Base-by-base conservation (phyloP, 2,113 vertebrate genomes). In the Narcine bancroftii region DNA sequence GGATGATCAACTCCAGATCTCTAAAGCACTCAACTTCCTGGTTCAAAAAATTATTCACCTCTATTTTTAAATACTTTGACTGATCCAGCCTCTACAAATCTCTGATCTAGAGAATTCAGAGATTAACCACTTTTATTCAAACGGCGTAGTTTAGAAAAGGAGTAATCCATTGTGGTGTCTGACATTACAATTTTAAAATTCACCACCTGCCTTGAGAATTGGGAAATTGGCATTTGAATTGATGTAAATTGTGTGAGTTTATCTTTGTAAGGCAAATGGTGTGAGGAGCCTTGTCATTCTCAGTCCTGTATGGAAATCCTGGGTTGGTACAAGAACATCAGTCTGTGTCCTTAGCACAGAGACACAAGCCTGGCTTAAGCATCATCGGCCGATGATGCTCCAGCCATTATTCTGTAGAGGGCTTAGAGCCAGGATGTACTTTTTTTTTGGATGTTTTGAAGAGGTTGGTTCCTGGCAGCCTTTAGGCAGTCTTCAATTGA, bases 361-460 rank as follows among this genome's bases (percentile, higher is more conserved):
- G 21, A 36, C 19, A 15, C 5, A 87, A 63, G 53, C 29, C 77
- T 53, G 77, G 77, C 45, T 81, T 50, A 47, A 50, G 45, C 77
- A 81, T 50, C 81, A 85, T 63, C 53, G 36, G 17, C 81, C 36
- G 50, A 17, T 87, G 81, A 36, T n/a, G 50, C 36, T 85, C 50
- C 50, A 85, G 50, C 53, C 17, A 21, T 85, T 36, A 85, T 85
- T 85, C 50, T 60, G 81, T 60, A 5, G 29, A 85, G 15, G 50
- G 53, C 81, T 85, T 50, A 60, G 29, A 56, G 53, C 50, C 33
- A 17, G 33, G 19, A 50, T 33, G 33, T 3, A 10, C 13, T 50
- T n/a, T 33, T 85, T 85, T 85, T 85, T n/a, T n/a, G n/a, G 50
- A 60, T 85, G 50, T 85, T 85, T 77, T 60, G 11, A 33, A 39